phyloP scores from a whole-genome alignment of 2,888 invertebrate genomes.

The Oxyteleia sp. region DNA sequence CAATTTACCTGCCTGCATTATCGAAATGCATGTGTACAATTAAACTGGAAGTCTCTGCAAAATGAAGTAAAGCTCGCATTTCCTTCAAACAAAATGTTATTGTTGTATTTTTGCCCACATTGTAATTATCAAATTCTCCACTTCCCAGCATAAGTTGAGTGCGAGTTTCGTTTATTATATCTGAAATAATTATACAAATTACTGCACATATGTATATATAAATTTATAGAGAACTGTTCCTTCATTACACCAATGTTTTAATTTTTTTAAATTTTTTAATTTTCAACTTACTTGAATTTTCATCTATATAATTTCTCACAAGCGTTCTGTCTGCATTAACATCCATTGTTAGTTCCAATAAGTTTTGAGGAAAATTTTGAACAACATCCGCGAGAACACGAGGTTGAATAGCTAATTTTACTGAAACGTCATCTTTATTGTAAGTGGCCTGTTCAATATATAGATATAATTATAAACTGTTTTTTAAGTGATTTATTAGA shows the following conservation, averaged over 20 bases:
- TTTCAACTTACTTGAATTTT: constrained; percentile 88
- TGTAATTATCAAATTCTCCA: constrained; percentile 92
- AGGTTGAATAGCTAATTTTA: constrained; percentile 89
- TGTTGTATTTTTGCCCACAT: constrained; percentile 90
- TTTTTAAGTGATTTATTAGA: too few relatives aligned
- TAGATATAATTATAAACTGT: constrained; percentile 23
- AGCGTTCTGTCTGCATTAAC: constrained; percentile 90
- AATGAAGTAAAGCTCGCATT: constrained; percentile 92
- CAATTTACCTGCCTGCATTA: constrained; percentile 91
- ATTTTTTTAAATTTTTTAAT: too few relatives aligned
- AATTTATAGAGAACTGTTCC: too few relatives aligned
- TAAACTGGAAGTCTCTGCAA: constrained; percentile 92
- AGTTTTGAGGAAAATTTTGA: constrained; percentile 93
- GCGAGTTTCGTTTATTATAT: constrained; percentile 91
- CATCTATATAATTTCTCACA: constrained; percentile 93
- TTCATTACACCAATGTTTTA: too few relatives aligned
- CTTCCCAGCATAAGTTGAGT: constrained; percentile 93
- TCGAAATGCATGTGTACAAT: constrained; percentile 93
- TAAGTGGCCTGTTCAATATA: constrained; percentile 85
- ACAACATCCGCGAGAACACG: constrained; percentile 92
- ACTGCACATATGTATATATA: too few relatives aligned
- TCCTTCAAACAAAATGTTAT: constrained; percentile 96
- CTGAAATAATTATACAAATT: constrained; percentile 86
- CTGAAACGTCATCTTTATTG: constrained; percentile 83
- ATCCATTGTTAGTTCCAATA: constrained; percentile 93